A percentile compares a stretch with the other conserved stretches of the same genome.
These are phyloP conservation scores for Diuraphis noxia DNA, from an alignment of 1,140 invertebrate species.

Conservation along the genomic window DNA sequence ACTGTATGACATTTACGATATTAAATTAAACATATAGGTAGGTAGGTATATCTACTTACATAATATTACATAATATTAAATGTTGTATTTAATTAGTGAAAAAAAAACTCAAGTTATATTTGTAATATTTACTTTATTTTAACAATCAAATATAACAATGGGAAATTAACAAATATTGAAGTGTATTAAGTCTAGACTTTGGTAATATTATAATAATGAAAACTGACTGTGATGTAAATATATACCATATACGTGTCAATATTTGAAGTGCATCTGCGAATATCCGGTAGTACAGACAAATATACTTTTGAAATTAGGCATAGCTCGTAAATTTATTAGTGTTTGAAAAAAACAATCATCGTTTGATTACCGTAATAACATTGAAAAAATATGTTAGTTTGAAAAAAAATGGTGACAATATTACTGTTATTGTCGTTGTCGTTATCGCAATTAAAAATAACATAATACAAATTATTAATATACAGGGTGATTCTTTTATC, in stretches of 20 bases:
- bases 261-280: background rate
- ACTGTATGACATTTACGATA: background rate
- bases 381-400: background rate
- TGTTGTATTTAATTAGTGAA: too few species aligned
- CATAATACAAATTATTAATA: constrained; percentile 10
- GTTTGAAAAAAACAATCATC: background rate
- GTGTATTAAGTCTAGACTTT: background rate
- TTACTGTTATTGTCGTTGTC: background rate
- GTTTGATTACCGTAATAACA: background rate
- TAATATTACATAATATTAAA: background rate
- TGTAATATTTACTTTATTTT: too few species aligned
- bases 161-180: background rate
- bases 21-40: too few species aligned
- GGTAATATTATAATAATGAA: background rate
- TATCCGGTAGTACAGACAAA: background rate
- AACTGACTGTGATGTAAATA: background rate
- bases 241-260: too few species aligned
- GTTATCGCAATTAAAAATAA: background rate
- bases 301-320: background rate
- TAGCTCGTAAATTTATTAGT: background rate
- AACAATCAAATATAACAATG: background rate
- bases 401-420: background rate
- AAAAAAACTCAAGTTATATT: background rate
- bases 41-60: too few species aligned
- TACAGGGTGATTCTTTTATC: too few species aligned